Evolutionary conservation across 2,113 vertebrate species (phyloP), one percentile per base, ranked within the genome.

Genomic region (Lophochroa leadbeateri): DNA sequence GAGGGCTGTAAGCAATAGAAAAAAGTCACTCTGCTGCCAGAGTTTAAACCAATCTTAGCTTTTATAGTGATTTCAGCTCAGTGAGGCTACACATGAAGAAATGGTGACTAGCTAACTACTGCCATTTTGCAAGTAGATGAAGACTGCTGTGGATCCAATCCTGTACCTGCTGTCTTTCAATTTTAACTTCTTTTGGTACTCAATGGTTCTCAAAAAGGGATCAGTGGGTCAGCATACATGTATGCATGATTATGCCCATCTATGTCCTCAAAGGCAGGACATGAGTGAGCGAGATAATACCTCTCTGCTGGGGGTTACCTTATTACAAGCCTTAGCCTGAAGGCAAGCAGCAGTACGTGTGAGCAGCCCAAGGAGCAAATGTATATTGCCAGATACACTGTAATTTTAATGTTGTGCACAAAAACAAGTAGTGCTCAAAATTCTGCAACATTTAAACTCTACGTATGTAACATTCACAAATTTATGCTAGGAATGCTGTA

Each of bases 1-100:
- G 29, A 91, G 13, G 37, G 52, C 25, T 82, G 24, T 68, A 89
- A 94, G 91, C 57, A 94, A 75, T 28, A 84, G 81, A 41, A 84
- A 88, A 92, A 94, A 87, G 80, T 75, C 69, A 58, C 41, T 86
- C 86, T 82, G 74, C 53, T 90, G 81, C 13, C 74, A 79, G 78
- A 82, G 87, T 96, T 96, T 82, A 96, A 95, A 46, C 58, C 69
- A 49, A 33, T 85, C 87, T 87, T 90, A 94, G 28, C 69, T 96
- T 93, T 84, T 78, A 53, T 9, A 79, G 35, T 17, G 25, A 67
- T 81, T 85, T 87, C 68, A 82, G 24, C 47, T 77, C 63, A 69
- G 47, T 25, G 28, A 58, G 57, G 44, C 47, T 85, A 28, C 0
- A 0, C 76, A 65, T 52, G 28, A 87, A 89, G 63, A 91, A 86